Percentiles rank a stretch among this genome's conserved stretches.
Evolutionary conservation across 1,140 invertebrate genomes (phyloP).

Genomic region (Coenobita brevimanus): DNA sequence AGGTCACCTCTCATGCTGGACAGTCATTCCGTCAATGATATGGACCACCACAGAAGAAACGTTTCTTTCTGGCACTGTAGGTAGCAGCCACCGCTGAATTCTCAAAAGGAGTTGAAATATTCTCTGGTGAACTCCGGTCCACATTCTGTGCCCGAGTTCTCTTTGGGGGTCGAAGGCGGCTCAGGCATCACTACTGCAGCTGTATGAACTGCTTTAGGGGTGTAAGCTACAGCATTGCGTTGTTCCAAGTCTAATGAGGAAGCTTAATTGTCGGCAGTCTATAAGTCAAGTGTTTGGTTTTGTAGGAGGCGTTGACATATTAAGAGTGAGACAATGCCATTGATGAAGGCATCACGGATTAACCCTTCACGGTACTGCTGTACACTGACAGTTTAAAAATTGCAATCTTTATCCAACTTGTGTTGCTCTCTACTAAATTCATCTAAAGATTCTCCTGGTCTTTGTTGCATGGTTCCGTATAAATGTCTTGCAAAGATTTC

Average conservation of each 20-base stretch:
- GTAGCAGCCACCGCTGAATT: too few relatives aligned
- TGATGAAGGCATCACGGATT: too few relatives aligned
- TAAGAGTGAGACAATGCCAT: not conserved
- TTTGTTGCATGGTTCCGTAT: conserved; percentile 1
- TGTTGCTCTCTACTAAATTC: not conserved
- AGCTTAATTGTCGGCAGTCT: not conserved
- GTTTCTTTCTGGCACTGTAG: not conserved
- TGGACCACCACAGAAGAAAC: too few relatives aligned
- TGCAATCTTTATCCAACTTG: conserved; percentile 26
- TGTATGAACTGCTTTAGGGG: too few relatives aligned
- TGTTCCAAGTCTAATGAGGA: conserved; percentile 8
- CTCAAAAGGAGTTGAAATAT: too few relatives aligned
- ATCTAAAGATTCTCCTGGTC: conserved; percentile 25
- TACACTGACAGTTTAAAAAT: conserved; percentile 7
- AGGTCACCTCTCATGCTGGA: conserved; percentile 6
- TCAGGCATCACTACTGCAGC: not conserved
- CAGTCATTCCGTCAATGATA: not conserved
- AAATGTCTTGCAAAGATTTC: conserved; percentile 38
- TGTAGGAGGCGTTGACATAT: conserved; percentile 21
- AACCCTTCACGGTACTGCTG: conserved; percentile 21
- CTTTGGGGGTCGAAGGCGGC: too few relatives aligned
- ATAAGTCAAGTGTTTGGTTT: conserved; percentile 19
- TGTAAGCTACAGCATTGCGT: too few relatives aligned
- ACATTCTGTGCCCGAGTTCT: too few relatives aligned
- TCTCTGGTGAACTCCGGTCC: too few relatives aligned